phyloP scores from a whole-genome alignment of 1,140 invertebrate species.

The Asobara japonica region DNA sequence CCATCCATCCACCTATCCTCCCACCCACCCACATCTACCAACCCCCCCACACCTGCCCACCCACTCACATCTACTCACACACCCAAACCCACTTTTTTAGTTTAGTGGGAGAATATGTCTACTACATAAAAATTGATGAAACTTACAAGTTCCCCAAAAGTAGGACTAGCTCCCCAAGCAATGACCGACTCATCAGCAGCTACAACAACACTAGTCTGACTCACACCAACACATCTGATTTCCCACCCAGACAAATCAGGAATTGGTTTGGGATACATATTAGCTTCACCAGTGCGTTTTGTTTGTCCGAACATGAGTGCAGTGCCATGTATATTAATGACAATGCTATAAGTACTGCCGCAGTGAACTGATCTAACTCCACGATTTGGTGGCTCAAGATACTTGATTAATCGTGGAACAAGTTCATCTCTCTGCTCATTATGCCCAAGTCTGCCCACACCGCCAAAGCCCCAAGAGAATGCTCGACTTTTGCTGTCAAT shows the following conservation, averaged over 20 bases:
- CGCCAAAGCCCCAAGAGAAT: slow-evolving; percentile 95
- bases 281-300: slow-evolving; percentile 91
- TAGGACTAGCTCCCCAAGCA: slow-evolving; percentile 90
- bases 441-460: slow-evolving; percentile 91
- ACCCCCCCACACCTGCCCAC: too few relatives aligned
- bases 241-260: slow-evolving; percentile 93
- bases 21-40: too few relatives aligned
- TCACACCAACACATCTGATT: slow-evolving; percentile 82
- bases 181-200: slow-evolving; percentile 91
- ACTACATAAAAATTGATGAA: too few relatives aligned
- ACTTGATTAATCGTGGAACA: slow-evolving; percentile 89
- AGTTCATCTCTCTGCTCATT: slow-evolving; percentile 91
- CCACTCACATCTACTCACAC: too few relatives aligned
- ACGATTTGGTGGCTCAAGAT: slow-evolving; percentile 83
- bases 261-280: slow-evolving; percentile 96
- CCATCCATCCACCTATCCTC: too few relatives aligned
- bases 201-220: slow-evolving; percentile 84
- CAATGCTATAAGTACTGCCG: slow-evolving; percentile 86
- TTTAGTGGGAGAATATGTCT: too few relatives aligned
- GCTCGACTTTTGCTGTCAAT: slow-evolving; percentile 87
- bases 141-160: slow-evolving; percentile 88
- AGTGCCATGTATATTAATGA: slow-evolving; percentile 81
- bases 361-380: slow-evolving; percentile 83
- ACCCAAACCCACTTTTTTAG: too few relatives aligned
- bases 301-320: slow-evolving; percentile 91